A percentile compares a stretch with the other conserved stretches of the same genome.
phyloP scores from a whole-genome alignment of 2,888 invertebrate species.

The Isoperla grammatica region DNA sequence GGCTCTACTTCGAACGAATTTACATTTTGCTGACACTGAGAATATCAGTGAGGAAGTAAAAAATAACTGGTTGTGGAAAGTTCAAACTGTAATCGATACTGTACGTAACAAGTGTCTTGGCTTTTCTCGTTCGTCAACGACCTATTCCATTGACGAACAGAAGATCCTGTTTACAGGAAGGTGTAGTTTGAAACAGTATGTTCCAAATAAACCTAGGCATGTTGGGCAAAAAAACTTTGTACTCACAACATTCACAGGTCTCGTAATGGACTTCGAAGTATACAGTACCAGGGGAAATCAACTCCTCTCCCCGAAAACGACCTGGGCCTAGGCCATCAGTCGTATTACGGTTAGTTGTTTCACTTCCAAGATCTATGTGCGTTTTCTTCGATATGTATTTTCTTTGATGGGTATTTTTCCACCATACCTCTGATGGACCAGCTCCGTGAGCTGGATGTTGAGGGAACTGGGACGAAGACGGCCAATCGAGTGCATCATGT shows the following conservation, averaged over 20 bases:
- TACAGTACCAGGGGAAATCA: constrained; percentile 35
- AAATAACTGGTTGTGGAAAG: constrained; percentile 30
- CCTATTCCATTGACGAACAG: constrained; percentile 37
- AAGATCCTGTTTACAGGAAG: constrained; percentile 36
- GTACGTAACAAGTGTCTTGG: constrained; percentile 34
- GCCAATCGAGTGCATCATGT: constrained; percentile 27
- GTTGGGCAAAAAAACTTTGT: constrained; percentile 40
- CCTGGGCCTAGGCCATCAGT: constrained; percentile 31
- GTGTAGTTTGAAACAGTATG: constrained; percentile 29
- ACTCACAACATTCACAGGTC: constrained; percentile 33
- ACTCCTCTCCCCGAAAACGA: constrained; percentile 29
- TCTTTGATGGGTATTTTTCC: constrained; percentile 33
- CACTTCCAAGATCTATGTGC: constrained; percentile 32
- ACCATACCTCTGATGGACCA: constrained; percentile 1
- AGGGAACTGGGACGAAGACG: constrained; percentile 32
- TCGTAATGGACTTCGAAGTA: constrained; percentile 35
- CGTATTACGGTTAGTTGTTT: constrained; percentile 31
- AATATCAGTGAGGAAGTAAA: constrained; percentile 8
- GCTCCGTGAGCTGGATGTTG: background rate
- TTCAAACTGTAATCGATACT: constrained; percentile 33
- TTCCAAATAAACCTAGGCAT: constrained; percentile 37
- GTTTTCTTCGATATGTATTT: too few species aligned
- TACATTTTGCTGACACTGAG: constrained; percentile 29
- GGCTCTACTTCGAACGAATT: too few species aligned
- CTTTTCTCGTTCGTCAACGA: constrained; percentile 29